Conservation (phyloP, 2,888 invertebrate genomes). For the Melinopterus prodromus region DNA sequence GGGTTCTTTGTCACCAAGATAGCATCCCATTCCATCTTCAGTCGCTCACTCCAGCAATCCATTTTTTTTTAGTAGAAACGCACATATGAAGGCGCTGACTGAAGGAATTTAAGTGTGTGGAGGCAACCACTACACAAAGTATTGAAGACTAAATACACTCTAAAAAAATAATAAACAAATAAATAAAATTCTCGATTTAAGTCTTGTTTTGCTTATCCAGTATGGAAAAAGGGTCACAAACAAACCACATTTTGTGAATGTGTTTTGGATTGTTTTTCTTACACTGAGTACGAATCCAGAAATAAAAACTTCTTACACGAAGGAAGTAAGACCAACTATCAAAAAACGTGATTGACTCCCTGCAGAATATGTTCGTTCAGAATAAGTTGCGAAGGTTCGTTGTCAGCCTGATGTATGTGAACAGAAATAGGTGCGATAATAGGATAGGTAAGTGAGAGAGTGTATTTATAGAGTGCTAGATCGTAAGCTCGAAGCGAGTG, state of each 20-base stretch:
- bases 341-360: no score
- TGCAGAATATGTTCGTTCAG: not conserved
- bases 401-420: not conserved
- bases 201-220: no score
- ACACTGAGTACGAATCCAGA: no score
- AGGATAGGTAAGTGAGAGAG: not conserved
- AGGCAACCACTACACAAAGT: not conserved
- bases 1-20: slow-evolving; percentile 17
- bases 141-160: not conserved
- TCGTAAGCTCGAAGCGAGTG: not conserved
- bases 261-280: no score
- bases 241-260: no score
- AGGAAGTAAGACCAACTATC: no score
- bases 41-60: not conserved
- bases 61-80: not conserved
- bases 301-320: no score
- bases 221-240: no score
- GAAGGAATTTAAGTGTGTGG: not conserved
- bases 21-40: not conserved
- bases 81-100: not conserved
- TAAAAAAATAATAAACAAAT: not conserved
- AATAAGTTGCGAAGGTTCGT: not conserved
- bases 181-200: not conserved
- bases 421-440: not conserved
- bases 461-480: not conserved